Evolutionary conservation across 1,140 invertebrate species (phyloP).

Genomic region (Drosophila tani): DNA sequence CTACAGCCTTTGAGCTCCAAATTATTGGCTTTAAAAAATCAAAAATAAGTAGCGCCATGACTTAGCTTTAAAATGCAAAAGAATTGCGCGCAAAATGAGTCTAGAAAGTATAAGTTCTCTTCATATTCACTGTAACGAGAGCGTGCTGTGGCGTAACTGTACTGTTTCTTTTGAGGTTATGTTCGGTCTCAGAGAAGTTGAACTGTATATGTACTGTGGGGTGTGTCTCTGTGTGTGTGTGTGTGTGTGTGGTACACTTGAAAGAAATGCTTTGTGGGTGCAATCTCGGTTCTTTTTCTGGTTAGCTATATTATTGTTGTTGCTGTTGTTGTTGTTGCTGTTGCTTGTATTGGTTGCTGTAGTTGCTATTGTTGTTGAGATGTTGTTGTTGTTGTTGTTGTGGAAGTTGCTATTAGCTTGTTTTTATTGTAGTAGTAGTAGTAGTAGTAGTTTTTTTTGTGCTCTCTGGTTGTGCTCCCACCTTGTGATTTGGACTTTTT

Average conservation of each 20-base stretch:
- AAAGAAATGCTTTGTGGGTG: conserved; percentile 25
- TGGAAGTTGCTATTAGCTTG: conserved; percentile 26
- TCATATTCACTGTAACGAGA: conserved; percentile 7
- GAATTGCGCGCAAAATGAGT: conserved; percentile 12
- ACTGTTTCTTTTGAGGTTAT: conserved; percentile 4
- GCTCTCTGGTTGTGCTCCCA: conserved; percentile 88
- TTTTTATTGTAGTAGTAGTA: conserved; percentile 38
- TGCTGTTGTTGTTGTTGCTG: conserved; percentile 37
- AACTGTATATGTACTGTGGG: conserved; percentile 33
- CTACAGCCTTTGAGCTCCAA: background rate
- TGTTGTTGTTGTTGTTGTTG: conserved; percentile 45
- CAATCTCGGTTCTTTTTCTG: conserved; percentile 23
- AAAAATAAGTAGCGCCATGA: conserved; percentile 2
- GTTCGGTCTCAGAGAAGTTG: conserved; percentile 24
- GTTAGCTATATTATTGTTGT: conserved; percentile 13
- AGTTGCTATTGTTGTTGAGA: conserved; percentile 31
- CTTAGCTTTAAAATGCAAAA: conserved; percentile 7
- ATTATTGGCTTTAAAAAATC: background rate
- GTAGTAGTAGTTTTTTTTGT: conserved; percentile 48
- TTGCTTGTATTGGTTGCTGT: conserved; percentile 43
- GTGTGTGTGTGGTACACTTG: conserved; percentile 30
- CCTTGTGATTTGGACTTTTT: conserved; percentile 94
- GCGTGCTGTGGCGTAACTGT: conserved; percentile 6
- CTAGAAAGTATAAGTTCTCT: background rate
- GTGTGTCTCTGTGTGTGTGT: background rate